Conservation (phyloP, 2,113 vertebrate genomes). For the Ictidomys tridecemlineatus region DNA sequence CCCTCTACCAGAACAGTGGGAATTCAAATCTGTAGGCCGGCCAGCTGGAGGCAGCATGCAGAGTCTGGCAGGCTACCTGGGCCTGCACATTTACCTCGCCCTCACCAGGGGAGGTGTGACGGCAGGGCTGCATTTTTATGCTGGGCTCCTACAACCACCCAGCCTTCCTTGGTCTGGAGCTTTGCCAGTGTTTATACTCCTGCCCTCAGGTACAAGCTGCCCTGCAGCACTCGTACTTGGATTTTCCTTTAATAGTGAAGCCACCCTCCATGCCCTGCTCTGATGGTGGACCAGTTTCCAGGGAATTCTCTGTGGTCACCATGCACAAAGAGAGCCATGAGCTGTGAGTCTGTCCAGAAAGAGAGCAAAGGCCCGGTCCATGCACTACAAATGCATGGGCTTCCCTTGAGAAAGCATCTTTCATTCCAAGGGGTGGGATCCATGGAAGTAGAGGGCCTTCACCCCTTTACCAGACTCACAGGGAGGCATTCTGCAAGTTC, state of each 20-base stretch:
- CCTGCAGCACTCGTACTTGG: slow-evolving; percentile 41
- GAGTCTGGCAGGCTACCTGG: not conserved
- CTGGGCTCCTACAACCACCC: slow-evolving; percentile 35
- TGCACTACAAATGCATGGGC: too few relatives aligned
- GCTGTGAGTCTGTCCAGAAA: too few relatives aligned
- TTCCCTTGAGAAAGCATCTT: too few relatives aligned
- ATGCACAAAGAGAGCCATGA: too few relatives aligned
- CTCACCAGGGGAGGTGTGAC: not conserved
- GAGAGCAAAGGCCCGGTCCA: too few relatives aligned
- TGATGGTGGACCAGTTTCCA: not conserved
- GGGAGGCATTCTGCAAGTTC: not conserved
- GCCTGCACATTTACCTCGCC: slow-evolving; percentile 66
- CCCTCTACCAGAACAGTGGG: slow-evolving; percentile 41
- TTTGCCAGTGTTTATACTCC: slow-evolving; percentile 65
- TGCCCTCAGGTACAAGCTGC: slow-evolving; percentile 1
- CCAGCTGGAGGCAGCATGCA: slow-evolving; percentile 73
- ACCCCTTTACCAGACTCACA: too few relatives aligned
- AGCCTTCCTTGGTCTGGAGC: slow-evolving; percentile 63
- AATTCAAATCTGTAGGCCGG: slow-evolving; percentile 50
- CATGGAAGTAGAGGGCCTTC: too few relatives aligned
- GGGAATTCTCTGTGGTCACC: too few relatives aligned
- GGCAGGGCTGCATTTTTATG: slow-evolving; percentile 46
- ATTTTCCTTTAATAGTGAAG: slow-evolving; percentile 78
- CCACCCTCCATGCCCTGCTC: slow-evolving; percentile 49
- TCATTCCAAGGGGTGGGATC: too few relatives aligned